These are phyloP conservation scores for Theristicus caerulescens DNA, from an alignment of 2,113 vertebrate species.

Conservation along the genomic window DNA sequence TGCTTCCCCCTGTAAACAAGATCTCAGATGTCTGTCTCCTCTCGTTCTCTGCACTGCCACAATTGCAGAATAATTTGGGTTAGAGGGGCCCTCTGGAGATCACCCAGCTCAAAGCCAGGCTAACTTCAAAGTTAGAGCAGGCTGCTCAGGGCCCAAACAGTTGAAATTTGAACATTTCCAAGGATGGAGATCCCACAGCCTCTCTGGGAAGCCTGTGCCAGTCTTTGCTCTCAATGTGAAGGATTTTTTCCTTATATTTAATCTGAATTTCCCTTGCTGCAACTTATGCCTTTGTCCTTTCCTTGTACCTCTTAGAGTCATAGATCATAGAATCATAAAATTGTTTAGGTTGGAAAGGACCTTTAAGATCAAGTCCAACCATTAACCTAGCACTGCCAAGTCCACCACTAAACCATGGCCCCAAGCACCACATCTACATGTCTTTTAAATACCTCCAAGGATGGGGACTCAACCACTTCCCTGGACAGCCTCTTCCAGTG, in stretches of 20 bases:
- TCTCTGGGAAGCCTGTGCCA: background rate
- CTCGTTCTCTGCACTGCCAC: background rate
- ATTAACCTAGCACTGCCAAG: too few species aligned
- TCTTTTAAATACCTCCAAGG: too few species aligned
- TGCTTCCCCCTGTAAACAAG: background rate
- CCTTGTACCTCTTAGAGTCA: background rate
- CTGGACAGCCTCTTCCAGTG: too few species aligned
- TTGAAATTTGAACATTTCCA: background rate
- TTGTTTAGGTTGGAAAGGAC: too few species aligned
- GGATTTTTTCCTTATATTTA: background rate
- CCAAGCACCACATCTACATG: too few species aligned
- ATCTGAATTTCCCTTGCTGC: background rate
- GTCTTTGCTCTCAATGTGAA: background rate
- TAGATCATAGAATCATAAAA: too few species aligned
- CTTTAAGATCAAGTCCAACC: too few species aligned
- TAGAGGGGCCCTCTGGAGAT: background rate
- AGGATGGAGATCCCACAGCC: background rate
- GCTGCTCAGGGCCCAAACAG: background rate
- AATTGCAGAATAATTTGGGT: background rate
- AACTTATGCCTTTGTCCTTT: background rate
- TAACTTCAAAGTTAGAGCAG: background rate
- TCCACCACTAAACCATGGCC: too few species aligned
- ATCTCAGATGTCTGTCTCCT: background rate
- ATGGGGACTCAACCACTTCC: too few species aligned
- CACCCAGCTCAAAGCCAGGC: background rate